Evolutionary conservation across 2,113 vertebrate genomes (phyloP).

Genomic region (Myrmecobius fasciatus): DNA sequence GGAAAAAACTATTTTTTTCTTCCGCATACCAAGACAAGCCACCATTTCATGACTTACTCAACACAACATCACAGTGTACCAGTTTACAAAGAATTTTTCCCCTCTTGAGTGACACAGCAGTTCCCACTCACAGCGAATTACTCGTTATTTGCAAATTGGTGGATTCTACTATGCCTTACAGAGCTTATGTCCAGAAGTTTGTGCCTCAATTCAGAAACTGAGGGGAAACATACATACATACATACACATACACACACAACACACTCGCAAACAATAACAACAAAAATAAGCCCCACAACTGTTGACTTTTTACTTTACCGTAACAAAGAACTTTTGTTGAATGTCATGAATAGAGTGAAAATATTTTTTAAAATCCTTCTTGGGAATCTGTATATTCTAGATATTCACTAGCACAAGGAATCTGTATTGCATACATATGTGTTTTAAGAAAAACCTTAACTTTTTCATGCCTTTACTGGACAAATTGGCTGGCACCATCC

Average conservation of each 20-base stretch:
- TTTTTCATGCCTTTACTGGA: slow-evolving; percentile 52
- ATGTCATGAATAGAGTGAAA: slow-evolving; percentile 74
- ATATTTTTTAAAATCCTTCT: slow-evolving; percentile 59
- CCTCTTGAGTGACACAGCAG: slow-evolving; percentile 73
- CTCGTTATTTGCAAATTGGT: slow-evolving; percentile 76
- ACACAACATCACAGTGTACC: slow-evolving; percentile 78
- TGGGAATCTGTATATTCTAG: slow-evolving; percentile 79
- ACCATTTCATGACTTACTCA: slow-evolving; percentile 77
- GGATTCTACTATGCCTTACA: slow-evolving; percentile 90
- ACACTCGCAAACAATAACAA: slow-evolving; percentile 31
- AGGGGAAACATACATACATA: slow-evolving; percentile 77
- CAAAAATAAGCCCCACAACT: slow-evolving; percentile 61
- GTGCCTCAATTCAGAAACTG: slow-evolving; percentile 84
- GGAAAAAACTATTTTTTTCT: slow-evolving; percentile 60
- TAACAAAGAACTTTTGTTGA: slow-evolving; percentile 78
- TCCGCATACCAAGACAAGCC: slow-evolving; percentile 77
- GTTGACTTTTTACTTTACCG: slow-evolving; percentile 46
- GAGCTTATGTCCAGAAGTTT: slow-evolving; percentile 83
- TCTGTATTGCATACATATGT: slow-evolving; percentile 66
- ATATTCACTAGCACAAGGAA: slow-evolving; percentile 81
- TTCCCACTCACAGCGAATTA: slow-evolving; percentile 82
- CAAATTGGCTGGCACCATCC: slow-evolving; percentile 72
- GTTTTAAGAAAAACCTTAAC: slow-evolving; percentile 80
- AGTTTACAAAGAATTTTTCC: slow-evolving; percentile 81
- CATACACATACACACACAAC: background rate